Conservation (phyloP, 2,888 invertebrate species). For the Panorpa germanica region DNA sequence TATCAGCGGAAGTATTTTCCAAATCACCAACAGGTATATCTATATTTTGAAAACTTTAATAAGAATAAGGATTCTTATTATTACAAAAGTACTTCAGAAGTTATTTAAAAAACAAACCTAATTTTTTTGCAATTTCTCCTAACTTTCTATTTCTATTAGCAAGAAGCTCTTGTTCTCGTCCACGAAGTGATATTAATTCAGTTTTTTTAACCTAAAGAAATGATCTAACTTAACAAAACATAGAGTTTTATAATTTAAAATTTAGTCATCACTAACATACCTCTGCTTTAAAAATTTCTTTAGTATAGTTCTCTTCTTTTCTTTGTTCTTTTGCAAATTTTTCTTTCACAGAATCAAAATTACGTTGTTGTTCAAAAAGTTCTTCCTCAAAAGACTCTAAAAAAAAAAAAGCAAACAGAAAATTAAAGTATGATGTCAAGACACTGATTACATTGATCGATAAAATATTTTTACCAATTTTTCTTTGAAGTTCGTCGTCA, state of each 20-base stretch:
- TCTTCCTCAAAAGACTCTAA: too few species aligned
- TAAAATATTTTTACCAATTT: conserved; percentile 25
- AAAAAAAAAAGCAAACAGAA: too few species aligned
- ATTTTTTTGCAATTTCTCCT: conserved; percentile 18
- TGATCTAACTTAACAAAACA: too few species aligned
- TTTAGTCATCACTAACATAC: too few species aligned
- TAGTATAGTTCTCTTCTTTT: conserved; percentile 21
- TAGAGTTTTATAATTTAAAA: too few species aligned
- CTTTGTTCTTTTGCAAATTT: conserved; percentile 14
- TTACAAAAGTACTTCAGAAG: not conserved
- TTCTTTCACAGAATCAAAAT: too few species aligned
- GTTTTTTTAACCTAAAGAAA: too few species aligned
- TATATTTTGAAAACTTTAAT: conserved; percentile 11
- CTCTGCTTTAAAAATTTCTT: too few species aligned
- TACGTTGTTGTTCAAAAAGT: too few species aligned
- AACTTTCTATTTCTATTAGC: conserved; percentile 21
- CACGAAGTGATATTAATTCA: conserved; percentile 17
- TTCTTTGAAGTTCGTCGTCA: conserved; percentile 37
- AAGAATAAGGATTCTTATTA: not conserved
- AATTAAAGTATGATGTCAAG: too few species aligned
- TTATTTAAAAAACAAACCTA: conserved; percentile 14
- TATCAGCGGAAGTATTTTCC: conserved; percentile 9
- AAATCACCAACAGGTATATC: conserved; percentile 15
- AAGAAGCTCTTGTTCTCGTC: conserved; percentile 20
- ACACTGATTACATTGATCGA: conserved; percentile 13